Evolutionary conservation across 1,140 invertebrate species (phyloP).

Genomic region (Piezodorus guildinii): DNA sequence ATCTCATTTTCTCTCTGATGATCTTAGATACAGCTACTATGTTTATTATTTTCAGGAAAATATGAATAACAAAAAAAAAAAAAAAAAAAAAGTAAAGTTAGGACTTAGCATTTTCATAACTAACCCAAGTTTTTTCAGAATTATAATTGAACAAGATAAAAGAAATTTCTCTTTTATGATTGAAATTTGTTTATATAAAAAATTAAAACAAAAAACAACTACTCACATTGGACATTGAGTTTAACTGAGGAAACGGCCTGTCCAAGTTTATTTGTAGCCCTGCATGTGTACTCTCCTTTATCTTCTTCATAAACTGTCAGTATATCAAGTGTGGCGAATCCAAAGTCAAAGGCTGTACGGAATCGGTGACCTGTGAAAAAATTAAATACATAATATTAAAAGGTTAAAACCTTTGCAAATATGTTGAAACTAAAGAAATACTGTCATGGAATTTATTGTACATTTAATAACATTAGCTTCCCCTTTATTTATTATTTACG

Average conservation of each 20-base stretch:
- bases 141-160: too few relatives aligned
- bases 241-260: slow-evolving; percentile 67
- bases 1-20: too few relatives aligned
- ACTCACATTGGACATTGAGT: slow-evolving; percentile 71
- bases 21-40: too few relatives aligned
- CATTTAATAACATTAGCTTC: too few relatives aligned
- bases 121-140: too few relatives aligned
- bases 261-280: slow-evolving; percentile 76
- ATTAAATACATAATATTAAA: not conserved
- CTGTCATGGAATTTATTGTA: too few relatives aligned
- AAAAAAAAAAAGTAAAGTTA: not conserved
- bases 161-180: too few relatives aligned
- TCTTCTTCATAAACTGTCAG: slow-evolving; percentile 87
- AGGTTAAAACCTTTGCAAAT: too few relatives aligned
- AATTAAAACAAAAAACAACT: slow-evolving; percentile 8
- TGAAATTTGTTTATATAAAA: not conserved
- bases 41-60: too few relatives aligned
- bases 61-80: too few relatives aligned
- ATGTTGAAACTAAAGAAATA: too few relatives aligned
- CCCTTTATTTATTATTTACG: too few relatives aligned
- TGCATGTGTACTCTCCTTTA: slow-evolving; percentile 82
- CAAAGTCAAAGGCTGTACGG: slow-evolving; percentile 87
- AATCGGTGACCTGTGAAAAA: slow-evolving; percentile 64
- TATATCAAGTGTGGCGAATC: slow-evolving; percentile 87
- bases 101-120: not conserved